These are phyloP conservation scores for Xanthia icteritia DNA, from an alignment of 2,888 invertebrate species.

Conservation along the genomic window DNA sequence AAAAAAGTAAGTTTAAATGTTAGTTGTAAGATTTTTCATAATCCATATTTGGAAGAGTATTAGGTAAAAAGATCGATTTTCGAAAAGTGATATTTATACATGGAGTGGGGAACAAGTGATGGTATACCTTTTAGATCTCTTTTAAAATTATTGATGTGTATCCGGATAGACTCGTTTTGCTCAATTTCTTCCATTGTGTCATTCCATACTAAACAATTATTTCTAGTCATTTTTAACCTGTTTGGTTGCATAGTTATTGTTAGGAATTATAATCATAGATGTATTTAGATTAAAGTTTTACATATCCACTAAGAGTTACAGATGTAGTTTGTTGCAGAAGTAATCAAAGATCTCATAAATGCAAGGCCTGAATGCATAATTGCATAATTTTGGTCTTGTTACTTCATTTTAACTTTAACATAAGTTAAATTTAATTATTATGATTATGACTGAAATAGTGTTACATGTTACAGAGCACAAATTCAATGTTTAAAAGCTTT, in stretches of 20 bases:
- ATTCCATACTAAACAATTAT: slow-evolving; percentile 67
- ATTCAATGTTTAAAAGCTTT: slow-evolving; percentile 41
- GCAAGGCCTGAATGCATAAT: slow-evolving; percentile 20
- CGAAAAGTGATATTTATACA: slow-evolving; percentile 67
- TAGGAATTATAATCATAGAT: slow-evolving; percentile 62
- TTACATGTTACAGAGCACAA: slow-evolving; percentile 49
- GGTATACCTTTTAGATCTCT: slow-evolving; percentile 65
- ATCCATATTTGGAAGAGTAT: slow-evolving; percentile 56
- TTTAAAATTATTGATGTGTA: slow-evolving; percentile 50
- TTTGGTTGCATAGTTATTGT: slow-evolving; percentile 60
- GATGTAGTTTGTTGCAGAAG: slow-evolving; percentile 36
- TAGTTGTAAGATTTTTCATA: slow-evolving; percentile 44
- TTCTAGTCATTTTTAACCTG: slow-evolving; percentile 65
- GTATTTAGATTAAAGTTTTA: slow-evolving; percentile 57
- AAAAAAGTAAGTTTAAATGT: slow-evolving; percentile 46
- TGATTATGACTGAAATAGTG: slow-evolving; percentile 50
- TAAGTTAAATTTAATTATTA: slow-evolving; percentile 29
- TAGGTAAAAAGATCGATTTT: slow-evolving; percentile 52
- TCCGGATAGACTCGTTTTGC: slow-evolving; percentile 66
- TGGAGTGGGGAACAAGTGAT: slow-evolving; percentile 70
- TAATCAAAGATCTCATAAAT: slow-evolving; percentile 36
- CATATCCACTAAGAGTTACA: slow-evolving; percentile 58
- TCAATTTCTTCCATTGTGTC: slow-evolving; percentile 73
- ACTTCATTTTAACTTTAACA: slow-evolving; percentile 13
- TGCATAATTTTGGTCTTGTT: slow-evolving; percentile 19